phyloP scores from a whole-genome alignment of 2,797 vertebrate species.

The Tenualosa ilisha region DNA sequence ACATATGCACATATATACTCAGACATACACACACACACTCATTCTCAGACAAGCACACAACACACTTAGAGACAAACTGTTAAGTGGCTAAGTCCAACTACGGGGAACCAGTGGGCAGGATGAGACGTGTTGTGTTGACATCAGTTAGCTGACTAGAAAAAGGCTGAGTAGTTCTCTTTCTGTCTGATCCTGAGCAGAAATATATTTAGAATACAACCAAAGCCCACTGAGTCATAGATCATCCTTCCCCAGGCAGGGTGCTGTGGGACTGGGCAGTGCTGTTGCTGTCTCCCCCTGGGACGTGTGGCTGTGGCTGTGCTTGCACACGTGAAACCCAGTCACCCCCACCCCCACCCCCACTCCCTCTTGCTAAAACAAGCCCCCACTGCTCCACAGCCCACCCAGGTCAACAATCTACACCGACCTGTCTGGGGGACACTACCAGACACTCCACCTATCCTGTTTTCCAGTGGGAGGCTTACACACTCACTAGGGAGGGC shows the following conservation, averaged over 20 bases:
- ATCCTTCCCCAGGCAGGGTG: conserved; percentile 53
- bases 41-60: background rate
- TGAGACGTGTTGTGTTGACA: conserved; percentile 3
- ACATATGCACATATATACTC: background rate
- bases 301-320: conserved; percentile 56
- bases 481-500: conserved; percentile 22
- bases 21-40: no score
- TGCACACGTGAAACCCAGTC: conserved; percentile 29
- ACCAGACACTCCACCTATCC: conserved; percentile 36
- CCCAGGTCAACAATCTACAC: background rate
- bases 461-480: conserved; percentile 41
- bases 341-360: no score
- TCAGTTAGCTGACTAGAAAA: conserved; percentile 43
- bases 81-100: conserved; percentile 6
- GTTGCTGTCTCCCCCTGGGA: conserved; percentile 54
- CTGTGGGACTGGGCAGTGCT: conserved; percentile 60
- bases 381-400: background rate
- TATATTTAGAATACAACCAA: conserved; percentile 54
- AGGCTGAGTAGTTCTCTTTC: conserved; percentile 47
- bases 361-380: background rate
- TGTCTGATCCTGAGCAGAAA: conserved; percentile 49
- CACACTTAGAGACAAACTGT: background rate
- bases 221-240: conserved; percentile 58
- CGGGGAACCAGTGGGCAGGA: background rate
- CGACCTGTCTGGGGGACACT: conserved; percentile 29